These are phyloP conservation scores for Tetropium fuscum DNA, from an alignment of 2,888 invertebrate genomes.

Conservation along the genomic window DNA sequence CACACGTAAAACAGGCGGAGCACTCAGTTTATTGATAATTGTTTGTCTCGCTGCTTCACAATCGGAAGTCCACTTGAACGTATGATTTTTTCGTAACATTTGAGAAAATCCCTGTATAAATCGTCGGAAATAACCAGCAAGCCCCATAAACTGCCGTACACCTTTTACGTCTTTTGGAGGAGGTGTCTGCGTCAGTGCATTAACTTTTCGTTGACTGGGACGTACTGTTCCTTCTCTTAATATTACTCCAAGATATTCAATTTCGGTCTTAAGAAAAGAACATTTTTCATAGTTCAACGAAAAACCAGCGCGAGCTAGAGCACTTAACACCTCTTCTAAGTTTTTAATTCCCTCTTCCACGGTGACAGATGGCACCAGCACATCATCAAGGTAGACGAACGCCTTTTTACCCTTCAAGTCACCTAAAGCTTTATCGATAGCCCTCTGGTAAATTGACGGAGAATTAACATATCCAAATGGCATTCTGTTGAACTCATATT, in stretches of 20 bases:
- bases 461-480: not conserved
- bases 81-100: constrained; percentile 1
- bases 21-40: constrained; percentile 8
- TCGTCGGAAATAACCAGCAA: constrained; percentile 54
- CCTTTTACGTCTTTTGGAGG: constrained; percentile 45
- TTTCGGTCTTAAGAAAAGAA: constrained; percentile 31
- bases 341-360: not conserved
- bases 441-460: not conserved
- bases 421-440: not conserved
- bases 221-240: constrained; percentile 45
- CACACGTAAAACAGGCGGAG: constrained; percentile 11
- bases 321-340: not conserved
- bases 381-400: not conserved
- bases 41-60: constrained; percentile 1
- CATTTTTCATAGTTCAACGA: constrained; percentile 33
- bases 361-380: not conserved
- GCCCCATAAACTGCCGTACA: constrained; percentile 52
- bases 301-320: not conserved
- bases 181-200: constrained; percentile 43
- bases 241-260: constrained; percentile 50
- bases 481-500: not conserved
- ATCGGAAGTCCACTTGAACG: constrained; percentile 4
- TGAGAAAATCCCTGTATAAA: constrained; percentile 50
- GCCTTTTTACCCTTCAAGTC: not conserved
- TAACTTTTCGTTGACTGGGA: constrained; percentile 48